These are phyloP conservation scores for Lethenteron camtschaticum DNA, from an alignment of 2,113 vertebrate genomes.

Conservation along the genomic window DNA sequence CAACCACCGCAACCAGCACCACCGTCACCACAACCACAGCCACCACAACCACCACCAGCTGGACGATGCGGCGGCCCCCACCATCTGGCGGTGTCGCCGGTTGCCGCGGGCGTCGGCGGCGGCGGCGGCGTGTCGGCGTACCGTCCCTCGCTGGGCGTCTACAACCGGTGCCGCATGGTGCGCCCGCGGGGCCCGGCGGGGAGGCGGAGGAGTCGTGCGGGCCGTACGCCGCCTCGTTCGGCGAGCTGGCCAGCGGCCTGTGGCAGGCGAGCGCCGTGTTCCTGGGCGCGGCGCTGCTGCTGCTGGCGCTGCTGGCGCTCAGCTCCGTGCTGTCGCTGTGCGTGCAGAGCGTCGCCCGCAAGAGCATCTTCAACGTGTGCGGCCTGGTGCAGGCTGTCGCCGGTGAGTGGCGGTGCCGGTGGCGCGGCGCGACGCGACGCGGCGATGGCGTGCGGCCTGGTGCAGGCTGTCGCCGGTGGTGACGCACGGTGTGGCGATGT, in stretches of 20 bases:
- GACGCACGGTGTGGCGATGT: too few species aligned
- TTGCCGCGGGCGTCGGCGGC: background rate
- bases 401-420: slow-evolving; percentile 28
- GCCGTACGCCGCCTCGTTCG: slow-evolving; percentile 55
- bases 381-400: slow-evolving; percentile 80
- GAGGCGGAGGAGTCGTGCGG: slow-evolving; percentile 50
- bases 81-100: slow-evolving; percentile 10
- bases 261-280: slow-evolving; percentile 88
- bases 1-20: too few species aligned
- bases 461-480: too few species aligned
- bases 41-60: too few species aligned
- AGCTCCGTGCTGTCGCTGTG: slow-evolving; percentile 84
- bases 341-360: slow-evolving; percentile 84
- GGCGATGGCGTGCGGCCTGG: too few species aligned
- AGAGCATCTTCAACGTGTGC: slow-evolving; percentile 94
- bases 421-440: too few species aligned
- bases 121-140: slow-evolving; percentile 19
- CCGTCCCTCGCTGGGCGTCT: slow-evolving; percentile 49
- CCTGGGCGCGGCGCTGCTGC: slow-evolving; percentile 51
- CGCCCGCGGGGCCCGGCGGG: slow-evolving; percentile 22
- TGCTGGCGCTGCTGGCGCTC: slow-evolving; percentile 56
- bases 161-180: slow-evolving; percentile 48
- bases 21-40: too few species aligned
- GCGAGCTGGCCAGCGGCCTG: slow-evolving; percentile 81
- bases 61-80: too few species aligned